Evolutionary conservation across 2,888 invertebrate genomes (phyloP).

Genomic region (Drepanosiphum platanoidis): DNA sequence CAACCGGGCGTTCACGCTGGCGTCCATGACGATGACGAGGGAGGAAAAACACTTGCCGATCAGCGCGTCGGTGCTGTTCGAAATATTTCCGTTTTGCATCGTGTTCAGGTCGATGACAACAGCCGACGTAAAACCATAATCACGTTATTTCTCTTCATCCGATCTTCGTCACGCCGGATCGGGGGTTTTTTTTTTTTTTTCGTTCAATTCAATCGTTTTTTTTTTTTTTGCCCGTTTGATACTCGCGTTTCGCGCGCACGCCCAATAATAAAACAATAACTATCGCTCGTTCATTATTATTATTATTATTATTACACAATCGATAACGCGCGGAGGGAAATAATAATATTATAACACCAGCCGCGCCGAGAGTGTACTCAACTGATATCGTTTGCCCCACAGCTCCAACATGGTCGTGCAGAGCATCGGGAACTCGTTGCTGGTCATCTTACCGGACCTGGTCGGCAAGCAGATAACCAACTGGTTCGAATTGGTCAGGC

Average conservation of each 20-base stretch:
- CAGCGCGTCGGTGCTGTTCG: conserved; percentile 88
- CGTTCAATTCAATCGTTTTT: neutral
- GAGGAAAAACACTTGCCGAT: conserved; percentile 90
- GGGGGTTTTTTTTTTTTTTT: conserved; percentile 6
- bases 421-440: conserved; percentile 89
- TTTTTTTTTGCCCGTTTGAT: neutral
- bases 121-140: conserved; percentile 51
- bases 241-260: neutral
- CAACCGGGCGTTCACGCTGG: conserved; percentile 88
- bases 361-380: neutral
- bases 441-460: conserved; percentile 88
- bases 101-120: conserved; percentile 83
- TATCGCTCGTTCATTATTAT: no score
- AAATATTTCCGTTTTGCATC: conserved; percentile 97
- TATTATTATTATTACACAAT: neutral
- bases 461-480: conserved; percentile 90
- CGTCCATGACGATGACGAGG: conserved; percentile 84
- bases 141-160: conserved; percentile 46
- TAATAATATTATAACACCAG: no score
- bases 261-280: no score
- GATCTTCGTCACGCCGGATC: neutral
- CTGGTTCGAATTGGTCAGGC: conserved; percentile 91
- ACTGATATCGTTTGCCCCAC: conserved; percentile 58
- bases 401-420: conserved; percentile 88
- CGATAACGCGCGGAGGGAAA: neutral